Base-by-base conservation (phyloP, 2,888 invertebrate species). In the Mellilla xanthometata region DNA sequence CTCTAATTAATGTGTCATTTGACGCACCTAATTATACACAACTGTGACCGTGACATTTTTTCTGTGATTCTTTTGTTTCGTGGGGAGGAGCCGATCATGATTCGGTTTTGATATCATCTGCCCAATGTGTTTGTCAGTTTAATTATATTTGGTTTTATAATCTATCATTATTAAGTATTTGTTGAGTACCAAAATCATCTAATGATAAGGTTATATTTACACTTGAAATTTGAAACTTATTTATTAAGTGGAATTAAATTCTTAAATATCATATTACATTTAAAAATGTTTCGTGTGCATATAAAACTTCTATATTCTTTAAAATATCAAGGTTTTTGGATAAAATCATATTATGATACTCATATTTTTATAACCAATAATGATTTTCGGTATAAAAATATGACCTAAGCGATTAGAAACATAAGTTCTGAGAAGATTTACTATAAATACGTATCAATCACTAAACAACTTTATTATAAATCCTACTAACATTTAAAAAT, bases 21-120 rank as follows among this genome's bases (percentile, higher is more conserved):
- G 46, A 46, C 56, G 56, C 54, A 50, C 55, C 65, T 62, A 52
- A 58, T 64, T 65, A 62, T 60, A 65, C 60, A 52, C 58, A 48
- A 56, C 44, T 47, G 46, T 27, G 60, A 35, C 72, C 74, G 54
- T 72, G 73, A 68, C 73, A 72, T 74, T 67, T 64, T 54, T 63
- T 32, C 19, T 41, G 26, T 38, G 29, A 7, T 7, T 24, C 24
- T 24, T 24, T 24, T 24, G 24, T 24, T 7, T n/a, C 4, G 24
- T 19, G 28, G 39, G 46, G 54, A 42, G 49, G 54, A 38, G 33
- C 36, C 41, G 34, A 31, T 52, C 52, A 46, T 52, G 52, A 49
- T 41, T 35, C n/a, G 45, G 23, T 43, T 55, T 42, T 49, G 26
- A 47, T 47, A 40, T 33, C 35, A 39, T 51, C 36, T 52, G 40